Percentiles rank a stretch among this genome's conserved stretches.
These are phyloP conservation scores for Bedellia somnulentella DNA, from an alignment of 2,888 invertebrate species.

Conservation along the genomic window DNA sequence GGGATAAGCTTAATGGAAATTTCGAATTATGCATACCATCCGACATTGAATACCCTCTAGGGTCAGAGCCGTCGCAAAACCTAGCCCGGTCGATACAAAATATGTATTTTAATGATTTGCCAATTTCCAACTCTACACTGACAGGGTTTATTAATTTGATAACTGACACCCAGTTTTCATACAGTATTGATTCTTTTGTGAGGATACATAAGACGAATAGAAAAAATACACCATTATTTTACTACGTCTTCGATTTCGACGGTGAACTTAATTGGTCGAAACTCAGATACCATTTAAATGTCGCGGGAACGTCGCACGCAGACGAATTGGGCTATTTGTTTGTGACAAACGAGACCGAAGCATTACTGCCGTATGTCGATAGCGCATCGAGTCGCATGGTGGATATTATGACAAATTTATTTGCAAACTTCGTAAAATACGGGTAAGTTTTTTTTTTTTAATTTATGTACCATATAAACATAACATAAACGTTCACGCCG, in stretches of 20 bases:
- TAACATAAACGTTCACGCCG: no score
- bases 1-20: conserved; percentile 14
- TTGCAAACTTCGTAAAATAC: conserved; percentile 15
- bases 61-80: conserved; percentile 11
- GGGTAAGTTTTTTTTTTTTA: conserved; percentile 12
- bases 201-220: conserved; percentile 7
- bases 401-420: conserved; percentile 10
- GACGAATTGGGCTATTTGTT: conserved; percentile 15
- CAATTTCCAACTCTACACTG: conserved; percentile 9
- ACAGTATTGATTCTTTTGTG: conserved; percentile 11
- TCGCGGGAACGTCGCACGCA: conserved; percentile 11
- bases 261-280: conserved; percentile 12
- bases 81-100: conserved; percentile 14
- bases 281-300: conserved; percentile 6
- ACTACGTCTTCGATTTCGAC: conserved; percentile 13
- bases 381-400: conserved; percentile 9
- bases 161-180: conserved; percentile 13
- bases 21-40: conserved; percentile 16
- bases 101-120: conserved; percentile 15
- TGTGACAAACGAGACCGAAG: conserved; percentile 10
- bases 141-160: conserved; percentile 10
- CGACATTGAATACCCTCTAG: conserved; percentile 16
- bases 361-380: conserved; percentile 9
- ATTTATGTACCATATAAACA: no score
- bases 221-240: conserved; percentile 10